Conservation (phyloP, 2,888 invertebrate genomes). For the Periphyllus acericola region DNA sequence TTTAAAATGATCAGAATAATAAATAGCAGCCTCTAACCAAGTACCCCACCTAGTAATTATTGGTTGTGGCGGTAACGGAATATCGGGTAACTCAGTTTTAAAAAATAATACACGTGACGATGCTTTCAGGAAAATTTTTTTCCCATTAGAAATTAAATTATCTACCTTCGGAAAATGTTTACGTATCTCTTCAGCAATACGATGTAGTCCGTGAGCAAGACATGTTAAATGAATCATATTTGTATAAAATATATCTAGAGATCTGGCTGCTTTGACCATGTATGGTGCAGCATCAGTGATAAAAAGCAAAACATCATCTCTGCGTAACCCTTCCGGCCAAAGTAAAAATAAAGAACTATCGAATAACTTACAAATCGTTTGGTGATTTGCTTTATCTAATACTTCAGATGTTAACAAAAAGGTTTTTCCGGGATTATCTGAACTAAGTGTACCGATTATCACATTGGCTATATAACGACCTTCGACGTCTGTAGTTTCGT, state of each 20-base stretch:
- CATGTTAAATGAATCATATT: conserved; percentile 27
- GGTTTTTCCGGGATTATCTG: conserved; percentile 22
- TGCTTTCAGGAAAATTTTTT: conserved; percentile 65
- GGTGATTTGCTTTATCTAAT: conserved; percentile 9
- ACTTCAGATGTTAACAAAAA: conserved; percentile 10
- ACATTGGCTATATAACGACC: conserved; percentile 5
- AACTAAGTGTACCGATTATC: conserved; percentile 1
- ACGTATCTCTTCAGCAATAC: neutral
- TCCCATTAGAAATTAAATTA: conserved; percentile 64
- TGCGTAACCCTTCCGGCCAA: conserved; percentile 27
- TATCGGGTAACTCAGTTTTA: conserved; percentile 63
- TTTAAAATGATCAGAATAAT: conserved; percentile 62
- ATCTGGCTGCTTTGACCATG: neutral
- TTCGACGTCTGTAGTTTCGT: no score
- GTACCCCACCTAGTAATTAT: conserved; percentile 65
- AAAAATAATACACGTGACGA: no score
- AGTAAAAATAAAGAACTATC: conserved; percentile 27
- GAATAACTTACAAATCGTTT: conserved; percentile 19
- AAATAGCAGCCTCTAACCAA: conserved; percentile 64
- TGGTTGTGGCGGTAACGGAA: conserved; percentile 65
- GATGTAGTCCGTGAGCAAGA: conserved; percentile 24
- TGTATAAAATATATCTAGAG: conserved; percentile 21
- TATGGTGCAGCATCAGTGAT: conserved; percentile 25
- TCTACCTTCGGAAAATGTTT: conserved; percentile 60
- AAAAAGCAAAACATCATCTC: conserved; percentile 34